Evolutionary conservation across 2,888 invertebrate species (phyloP), one percentile per base, ranked within the genome.

Genomic region (Nomada hirtipes): DNA sequence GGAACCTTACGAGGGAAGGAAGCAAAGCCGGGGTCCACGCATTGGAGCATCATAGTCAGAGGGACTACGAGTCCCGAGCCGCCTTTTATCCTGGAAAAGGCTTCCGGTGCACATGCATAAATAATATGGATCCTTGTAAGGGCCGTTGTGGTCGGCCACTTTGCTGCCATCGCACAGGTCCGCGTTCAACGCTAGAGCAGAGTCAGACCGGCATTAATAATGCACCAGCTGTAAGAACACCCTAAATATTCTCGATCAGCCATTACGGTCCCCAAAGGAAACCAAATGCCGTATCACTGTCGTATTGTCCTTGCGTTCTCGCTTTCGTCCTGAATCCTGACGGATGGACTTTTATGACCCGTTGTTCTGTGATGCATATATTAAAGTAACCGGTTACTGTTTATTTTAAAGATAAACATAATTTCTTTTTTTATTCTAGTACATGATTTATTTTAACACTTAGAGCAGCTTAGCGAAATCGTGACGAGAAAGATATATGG

Each of bases 231-330:
- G 86, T 92, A 90, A 92, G 89, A 91, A 91, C 89, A 86, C 88
- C 90, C 90, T 91, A 91, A 92, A 91, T 90, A 91, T 91, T 87
- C 89, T 82, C 91, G 90, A 92, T 91, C 89, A 88, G 85, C 88
- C 89, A 89, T 89, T 89, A 89, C 88, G 83, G 85, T 86, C 89
- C 91, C 90, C 91, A 47, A 77, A 87, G 90, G 91, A 88, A 75
- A 79, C 84, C 86, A 91, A 91, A 92, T 92, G 90, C 91, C 86
- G 86, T 91, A 91, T 92, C 90, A 90, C 88, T 91, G 91, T 90
- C 86, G 86, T 77, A 79, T 83, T 86, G 79, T 88, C 84, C 81
- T 85, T 63, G 52, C 77, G 81, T 84, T 13, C 61, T 23, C 68
- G n/a, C 55, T 73, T n/a, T 70, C 57, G 13, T 65, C 50, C 55